phyloP scores from a whole-genome alignment of 2,888 invertebrate species.

The Acanthococcus lagerstroemiae region DNA sequence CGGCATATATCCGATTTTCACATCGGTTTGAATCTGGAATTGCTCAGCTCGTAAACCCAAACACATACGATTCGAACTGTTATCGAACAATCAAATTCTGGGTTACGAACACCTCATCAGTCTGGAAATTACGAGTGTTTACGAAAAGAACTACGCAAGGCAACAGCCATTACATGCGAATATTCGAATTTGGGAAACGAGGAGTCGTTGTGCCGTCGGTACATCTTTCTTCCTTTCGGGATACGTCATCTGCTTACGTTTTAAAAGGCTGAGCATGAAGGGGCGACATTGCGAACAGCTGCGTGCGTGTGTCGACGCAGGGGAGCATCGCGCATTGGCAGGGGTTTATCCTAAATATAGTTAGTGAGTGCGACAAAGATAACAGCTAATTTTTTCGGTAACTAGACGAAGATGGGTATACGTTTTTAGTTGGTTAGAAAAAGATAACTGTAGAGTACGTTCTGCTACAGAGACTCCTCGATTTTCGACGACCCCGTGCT shows the following conservation, averaged over 20 bases:
- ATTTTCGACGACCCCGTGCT: conserved; percentile 23
- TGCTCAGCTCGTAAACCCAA: too few relatives aligned
- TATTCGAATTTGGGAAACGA: too few relatives aligned
- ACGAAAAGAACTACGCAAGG: too few relatives aligned
- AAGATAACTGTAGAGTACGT: conserved; percentile 20
- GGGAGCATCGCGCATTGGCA: conserved; percentile 30
- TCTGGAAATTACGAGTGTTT: too few relatives aligned
- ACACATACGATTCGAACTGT: too few relatives aligned
- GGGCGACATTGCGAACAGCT: conserved; percentile 28
- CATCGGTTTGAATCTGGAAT: too few relatives aligned
- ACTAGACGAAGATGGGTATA: conserved; percentile 4
- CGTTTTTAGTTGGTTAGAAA: conserved; percentile 23
- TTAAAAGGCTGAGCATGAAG: conserved; percentile 16
- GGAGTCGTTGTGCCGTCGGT: too few relatives aligned
- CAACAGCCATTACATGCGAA: too few relatives aligned
- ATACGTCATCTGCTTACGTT: conserved; percentile 19
- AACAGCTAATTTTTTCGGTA: conserved; percentile 13
- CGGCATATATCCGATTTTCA: too few relatives aligned
- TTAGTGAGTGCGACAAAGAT: conserved; percentile 21
- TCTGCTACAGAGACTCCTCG: conserved; percentile 25
- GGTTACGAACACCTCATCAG: too few relatives aligned
- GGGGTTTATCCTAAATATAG: conserved; percentile 30
- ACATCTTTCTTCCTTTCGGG: not conserved
- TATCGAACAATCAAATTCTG: too few relatives aligned
- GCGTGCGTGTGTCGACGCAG: conserved; percentile 30